A percentile compares a stretch with the other conserved stretches of the same genome.
phyloP scores from a whole-genome alignment of 2,797 vertebrate genomes.

The Lagodon rhomboides region DNA sequence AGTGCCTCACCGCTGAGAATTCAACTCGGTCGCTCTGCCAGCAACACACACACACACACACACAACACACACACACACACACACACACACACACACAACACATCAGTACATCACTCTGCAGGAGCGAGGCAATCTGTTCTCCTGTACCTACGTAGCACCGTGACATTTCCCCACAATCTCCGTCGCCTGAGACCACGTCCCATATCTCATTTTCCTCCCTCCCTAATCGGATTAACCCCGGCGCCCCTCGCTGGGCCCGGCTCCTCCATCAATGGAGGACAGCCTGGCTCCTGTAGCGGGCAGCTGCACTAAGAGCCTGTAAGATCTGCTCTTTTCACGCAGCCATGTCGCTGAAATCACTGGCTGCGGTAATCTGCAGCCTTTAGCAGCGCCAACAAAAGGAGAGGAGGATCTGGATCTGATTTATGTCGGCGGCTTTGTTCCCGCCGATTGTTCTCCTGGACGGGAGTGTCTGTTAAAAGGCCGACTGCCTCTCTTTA shows the following conservation, averaged over 20 bases:
- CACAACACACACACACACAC: slow-evolving; percentile 21
- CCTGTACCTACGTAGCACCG: slow-evolving; percentile 12
- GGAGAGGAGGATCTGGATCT: slow-evolving; percentile 50
- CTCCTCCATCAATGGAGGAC: slow-evolving; percentile 54
- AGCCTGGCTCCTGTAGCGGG: slow-evolving; percentile 56
- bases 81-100: slow-evolving; percentile 21
- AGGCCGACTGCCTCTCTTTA: slow-evolving; percentile 14
- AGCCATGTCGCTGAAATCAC: slow-evolving; percentile 31
- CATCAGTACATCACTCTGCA: slow-evolving; percentile 24
- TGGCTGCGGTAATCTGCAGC: slow-evolving; percentile 35
- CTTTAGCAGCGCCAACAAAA: slow-evolving; percentile 47
- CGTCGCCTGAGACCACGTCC: slow-evolving; percentile 37
- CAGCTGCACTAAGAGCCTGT: slow-evolving; percentile 50
- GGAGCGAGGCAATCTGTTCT: slow-evolving; percentile 35
- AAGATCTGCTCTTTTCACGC: slow-evolving; percentile 45
- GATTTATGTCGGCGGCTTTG: slow-evolving; percentile 53
- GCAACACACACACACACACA: slow-evolving; percentile 13
- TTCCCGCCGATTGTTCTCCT: slow-evolving; percentile 30
- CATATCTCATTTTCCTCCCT: slow-evolving; percentile 62
- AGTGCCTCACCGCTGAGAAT: slow-evolving; percentile 35
- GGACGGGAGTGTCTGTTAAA: slow-evolving; percentile 38
- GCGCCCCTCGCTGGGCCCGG: slow-evolving; percentile 18
- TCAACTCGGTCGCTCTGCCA: slow-evolving; percentile 20
- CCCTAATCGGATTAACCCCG: slow-evolving; percentile 72
- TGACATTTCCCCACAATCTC: slow-evolving; percentile 56